These are phyloP conservation scores for Volucella bombylans DNA, from an alignment of 2,888 invertebrate genomes.

Conservation along the genomic window DNA sequence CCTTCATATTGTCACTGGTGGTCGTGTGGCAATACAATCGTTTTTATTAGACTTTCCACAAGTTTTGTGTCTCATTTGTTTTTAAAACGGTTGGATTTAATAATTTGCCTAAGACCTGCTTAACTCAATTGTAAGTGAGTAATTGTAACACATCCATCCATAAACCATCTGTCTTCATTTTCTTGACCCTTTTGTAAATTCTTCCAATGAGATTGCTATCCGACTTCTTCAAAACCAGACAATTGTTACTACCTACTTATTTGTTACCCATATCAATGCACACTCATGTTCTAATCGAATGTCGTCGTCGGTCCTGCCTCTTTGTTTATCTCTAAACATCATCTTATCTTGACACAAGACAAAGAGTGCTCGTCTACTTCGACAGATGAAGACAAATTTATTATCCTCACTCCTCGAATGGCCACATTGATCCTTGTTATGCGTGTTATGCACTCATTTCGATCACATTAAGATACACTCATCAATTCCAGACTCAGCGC, in stretches of 20 bases:
- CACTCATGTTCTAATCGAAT: conserved; percentile 22
- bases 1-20: too few relatives aligned
- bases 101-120: too few relatives aligned
- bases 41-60: too few relatives aligned
- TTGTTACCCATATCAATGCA: conserved; percentile 59
- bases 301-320: conserved; percentile 46
- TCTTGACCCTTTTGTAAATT: conserved; percentile 15
- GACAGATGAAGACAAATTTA: conserved; percentile 74
- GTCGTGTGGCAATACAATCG: too few relatives aligned
- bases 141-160: background rate
- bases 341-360: conserved; percentile 68
- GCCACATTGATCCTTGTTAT: conserved; percentile 51
- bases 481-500: conserved; percentile 8
- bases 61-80: too few relatives aligned
- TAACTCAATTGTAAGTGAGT: background rate
- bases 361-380: conserved; percentile 56
- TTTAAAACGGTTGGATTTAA: too few relatives aligned
- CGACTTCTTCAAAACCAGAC: conserved; percentile 45
- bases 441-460: conserved; percentile 61
- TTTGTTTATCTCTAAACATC: conserved; percentile 73
- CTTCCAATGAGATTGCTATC: conserved; percentile 48
- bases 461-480: conserved; percentile 70
- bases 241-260: conserved; percentile 32
- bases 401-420: conserved; percentile 58
- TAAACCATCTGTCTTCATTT: conserved; percentile 26